Conservation (phyloP, 2,797 vertebrate genomes). For the Sternotherus odoratus region DNA sequence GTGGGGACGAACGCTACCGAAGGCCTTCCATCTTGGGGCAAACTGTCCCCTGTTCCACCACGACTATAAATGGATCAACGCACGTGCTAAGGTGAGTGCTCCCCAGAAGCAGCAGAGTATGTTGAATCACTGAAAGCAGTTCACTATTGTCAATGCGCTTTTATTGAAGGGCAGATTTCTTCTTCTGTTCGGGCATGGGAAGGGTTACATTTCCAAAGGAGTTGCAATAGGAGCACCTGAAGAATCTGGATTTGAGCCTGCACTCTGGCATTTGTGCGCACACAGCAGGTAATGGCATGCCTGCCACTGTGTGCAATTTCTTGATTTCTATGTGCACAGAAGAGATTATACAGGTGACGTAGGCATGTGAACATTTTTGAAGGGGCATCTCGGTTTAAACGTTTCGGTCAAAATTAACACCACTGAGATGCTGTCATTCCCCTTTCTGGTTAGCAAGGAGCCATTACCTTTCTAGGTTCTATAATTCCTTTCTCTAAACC, state of each 20-base stretch:
- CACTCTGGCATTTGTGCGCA: background rate
- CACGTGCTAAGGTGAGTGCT: constrained; percentile 95
- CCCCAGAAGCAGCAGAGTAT: background rate
- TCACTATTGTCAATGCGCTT: background rate
- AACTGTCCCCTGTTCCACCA: constrained; percentile 88
- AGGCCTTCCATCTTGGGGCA: constrained; percentile 91
- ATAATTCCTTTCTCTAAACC: background rate
- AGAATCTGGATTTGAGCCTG: background rate
- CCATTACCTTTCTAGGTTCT: background rate
- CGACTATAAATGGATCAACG: constrained; percentile 96
- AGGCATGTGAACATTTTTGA: background rate
- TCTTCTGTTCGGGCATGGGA: background rate
- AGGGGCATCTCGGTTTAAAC: background rate
- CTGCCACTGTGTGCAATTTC: rapidly evolving
- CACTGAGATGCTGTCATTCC: background rate
- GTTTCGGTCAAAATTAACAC: background rate
- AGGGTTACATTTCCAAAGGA: background rate
- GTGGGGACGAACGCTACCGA: constrained; percentile 92
- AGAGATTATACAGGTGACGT: background rate
- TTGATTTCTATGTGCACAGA: background rate
- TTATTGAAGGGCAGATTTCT: rapidly evolving
- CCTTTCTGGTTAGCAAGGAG: background rate
- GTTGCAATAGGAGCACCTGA: background rate
- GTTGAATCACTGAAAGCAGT: background rate
- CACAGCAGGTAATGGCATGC: no score